Base-by-base conservation (phyloP, 1,140 invertebrate genomes). In the Chymomyza costata region DNA sequence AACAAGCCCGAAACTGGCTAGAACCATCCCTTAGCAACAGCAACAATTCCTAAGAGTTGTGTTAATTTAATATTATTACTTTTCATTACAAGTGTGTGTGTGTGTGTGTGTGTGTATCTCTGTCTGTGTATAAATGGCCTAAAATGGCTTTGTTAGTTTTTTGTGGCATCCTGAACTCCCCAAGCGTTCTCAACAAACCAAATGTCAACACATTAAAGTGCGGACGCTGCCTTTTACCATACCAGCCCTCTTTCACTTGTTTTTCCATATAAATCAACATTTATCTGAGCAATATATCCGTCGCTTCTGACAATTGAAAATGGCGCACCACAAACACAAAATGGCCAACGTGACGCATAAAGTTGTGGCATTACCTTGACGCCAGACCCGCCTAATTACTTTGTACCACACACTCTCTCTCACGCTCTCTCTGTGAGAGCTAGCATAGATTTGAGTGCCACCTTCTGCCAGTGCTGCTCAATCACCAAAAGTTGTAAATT, bases 21-120 rank as follows among this genome's bases (percentile, higher is more conserved):
- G 3, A 8, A 5, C 3, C 21, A 25, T 3, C 8, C 3, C 3
- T 25, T 25, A 25, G 21, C 3, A 25, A 54, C 44, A 41, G 45
- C 73, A 54, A 64, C 73, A 80, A 80, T 71, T 76, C 71, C 69
- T 66, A 45, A 67, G 71, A 80, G 71, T 67, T 80, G 66, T 78
- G 73, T 78, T 78, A 78, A 78, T 78, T 78, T 78, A 78, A 78
- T 78, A 78, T 78, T 78, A 78, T 78, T 78, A 78, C 66, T 78
- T 78, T 78, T 78, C 71, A 78, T 78, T 78, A 78, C 73, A 76
- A 76, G 32, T 51, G 32, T 28, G 3, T 25, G 21, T 25, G 21
- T 21, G 55, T 25, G 11, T 25, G 14, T 34, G 21, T 37, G 15
- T 41, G 39, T 50, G 25, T 46, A n/a, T 28, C 15, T 41, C 19